These are phyloP conservation scores for Falco naumanni DNA, from an alignment of 2,797 vertebrate genomes.

Conservation along the genomic window DNA sequence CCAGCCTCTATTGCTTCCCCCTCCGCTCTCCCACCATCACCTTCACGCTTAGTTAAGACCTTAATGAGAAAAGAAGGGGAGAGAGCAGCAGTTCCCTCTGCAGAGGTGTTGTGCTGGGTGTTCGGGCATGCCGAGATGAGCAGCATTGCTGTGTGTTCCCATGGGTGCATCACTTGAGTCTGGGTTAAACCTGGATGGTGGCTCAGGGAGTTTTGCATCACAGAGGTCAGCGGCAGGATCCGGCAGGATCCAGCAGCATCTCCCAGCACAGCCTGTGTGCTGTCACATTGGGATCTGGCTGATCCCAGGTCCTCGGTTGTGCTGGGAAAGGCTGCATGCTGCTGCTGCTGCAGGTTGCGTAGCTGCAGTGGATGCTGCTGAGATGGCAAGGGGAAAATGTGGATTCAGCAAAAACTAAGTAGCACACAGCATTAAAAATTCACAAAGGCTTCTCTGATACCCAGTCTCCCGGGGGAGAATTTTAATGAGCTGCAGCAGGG, in stretches of 20 bases:
- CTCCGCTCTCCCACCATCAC: background rate
- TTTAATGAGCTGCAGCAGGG: background rate
- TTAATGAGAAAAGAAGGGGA: background rate
- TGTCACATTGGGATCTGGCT: background rate
- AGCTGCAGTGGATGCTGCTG: background rate
- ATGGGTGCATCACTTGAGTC: fast-evolving
- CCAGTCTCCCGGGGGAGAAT: background rate
- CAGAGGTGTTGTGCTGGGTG: background rate
- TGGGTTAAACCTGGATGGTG: background rate
- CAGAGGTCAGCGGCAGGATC: background rate
- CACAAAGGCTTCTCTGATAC: constrained; percentile 19
- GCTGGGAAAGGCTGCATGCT: background rate
- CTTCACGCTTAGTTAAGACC: fast-evolving
- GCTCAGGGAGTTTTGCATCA: background rate
- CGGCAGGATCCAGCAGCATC: background rate
- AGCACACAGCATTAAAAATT: constrained; percentile 53
- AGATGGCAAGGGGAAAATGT: background rate
- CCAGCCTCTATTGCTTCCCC: fast-evolving
- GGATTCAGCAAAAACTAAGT: constrained; percentile 55
- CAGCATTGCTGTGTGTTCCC: background rate
- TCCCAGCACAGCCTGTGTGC: fast-evolving
- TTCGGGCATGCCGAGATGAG: fast-evolving
- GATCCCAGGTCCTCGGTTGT: fast-evolving
- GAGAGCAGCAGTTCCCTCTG: background rate
- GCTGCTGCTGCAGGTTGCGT: background rate